Evolutionary conservation across 2,797 vertebrate genomes (phyloP), one percentile per base, ranked within the genome.

Genomic region (Uromys caudimaculatus): DNA sequence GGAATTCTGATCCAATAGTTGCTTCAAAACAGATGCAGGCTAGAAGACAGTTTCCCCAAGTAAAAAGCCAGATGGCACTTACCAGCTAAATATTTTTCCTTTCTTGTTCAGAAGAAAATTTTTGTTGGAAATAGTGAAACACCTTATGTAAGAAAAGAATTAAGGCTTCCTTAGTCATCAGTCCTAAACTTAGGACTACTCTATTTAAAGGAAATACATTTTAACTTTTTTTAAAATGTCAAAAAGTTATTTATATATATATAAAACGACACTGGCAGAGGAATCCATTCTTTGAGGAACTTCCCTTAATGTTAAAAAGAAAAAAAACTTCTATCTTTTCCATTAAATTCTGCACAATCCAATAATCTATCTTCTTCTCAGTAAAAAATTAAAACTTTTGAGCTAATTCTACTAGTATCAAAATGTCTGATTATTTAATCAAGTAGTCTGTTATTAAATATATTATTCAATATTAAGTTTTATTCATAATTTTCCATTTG

Each of bases 41-140:
- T 93, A 73, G 96, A 96, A 97, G 92, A 75, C 92, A 96, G 67
- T 23, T 50, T 17, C 58, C 79, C 35, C 54, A 90, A 86, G 97
- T 98, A 97, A 96, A 78, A 93, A 95, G 81, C 27, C 90, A 97
- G 44, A 79, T 96, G 96, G 96, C 96, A 95, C 95, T 92, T 77
- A 94, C 69, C 32, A 97, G 35, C n/a, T 93, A 91, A 77, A 47
- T 85, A 56, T 96, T 97, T 95, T 91, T 38, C 86, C 94, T 95
- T 81, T 19, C 81, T 96, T 95, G 47, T 97, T 98, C 90, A 94
- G 13, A 71, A 95, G 60, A 94, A 85, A 94, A 78, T 91, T 97
- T 21, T 64, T 52, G 90, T 38, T 94, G 87, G 83, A 96, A 96
- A 41, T 41, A 97, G 93, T 95, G 95, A 69, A 95, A 82, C 32